Percentiles rank a stretch among this genome's conserved stretches.
Conservation (phyloP, 2,797 vertebrate genomes). For the Chromobotia macracanthus region DNA sequence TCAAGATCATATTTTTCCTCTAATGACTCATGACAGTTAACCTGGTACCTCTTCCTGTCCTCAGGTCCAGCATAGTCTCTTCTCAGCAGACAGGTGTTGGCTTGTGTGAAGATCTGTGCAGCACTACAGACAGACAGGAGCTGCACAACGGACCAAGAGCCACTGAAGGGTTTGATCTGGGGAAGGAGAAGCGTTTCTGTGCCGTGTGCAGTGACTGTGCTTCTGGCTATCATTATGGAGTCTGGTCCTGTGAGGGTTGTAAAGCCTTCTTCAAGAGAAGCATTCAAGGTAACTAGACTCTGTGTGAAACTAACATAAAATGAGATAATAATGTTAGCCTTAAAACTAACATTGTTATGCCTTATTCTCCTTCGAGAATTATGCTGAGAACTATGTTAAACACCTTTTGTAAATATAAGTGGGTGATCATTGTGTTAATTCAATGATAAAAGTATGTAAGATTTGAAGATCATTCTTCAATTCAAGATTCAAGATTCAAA, state of each 20-base stretch:
- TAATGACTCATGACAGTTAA: slow-evolving; percentile 16
- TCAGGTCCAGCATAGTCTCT: slow-evolving; percentile 80
- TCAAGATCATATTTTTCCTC: no score
- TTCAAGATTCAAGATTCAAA: no score
- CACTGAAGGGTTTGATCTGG: slow-evolving; percentile 77
- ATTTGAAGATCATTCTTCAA: no score
- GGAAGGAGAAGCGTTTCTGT: slow-evolving; percentile 92
- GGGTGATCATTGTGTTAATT: neutral
- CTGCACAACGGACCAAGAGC: slow-evolving; percentile 66
- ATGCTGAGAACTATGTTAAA: neutral
- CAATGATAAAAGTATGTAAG: no score
- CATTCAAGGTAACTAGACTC: slow-evolving; percentile 87
- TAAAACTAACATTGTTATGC: neutral
- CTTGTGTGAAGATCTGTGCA: slow-evolving; percentile 82
- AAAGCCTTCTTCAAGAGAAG: slow-evolving; percentile 99
- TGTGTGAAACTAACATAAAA: neutral
- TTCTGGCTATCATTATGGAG: slow-evolving; percentile 97
- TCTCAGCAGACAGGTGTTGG: slow-evolving; percentile 74
- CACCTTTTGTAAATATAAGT: neutral
- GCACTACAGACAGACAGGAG: slow-evolving; percentile 76
- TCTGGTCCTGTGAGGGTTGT: slow-evolving; percentile 98
- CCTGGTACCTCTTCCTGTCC: neutral
- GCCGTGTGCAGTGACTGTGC: slow-evolving; percentile 97
- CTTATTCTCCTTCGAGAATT: neutral
- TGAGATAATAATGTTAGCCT: neutral